These are phyloP conservation scores for Bradypus variegatus DNA, from an alignment of 2,797 vertebrate genomes.

Conservation along the genomic window DNA sequence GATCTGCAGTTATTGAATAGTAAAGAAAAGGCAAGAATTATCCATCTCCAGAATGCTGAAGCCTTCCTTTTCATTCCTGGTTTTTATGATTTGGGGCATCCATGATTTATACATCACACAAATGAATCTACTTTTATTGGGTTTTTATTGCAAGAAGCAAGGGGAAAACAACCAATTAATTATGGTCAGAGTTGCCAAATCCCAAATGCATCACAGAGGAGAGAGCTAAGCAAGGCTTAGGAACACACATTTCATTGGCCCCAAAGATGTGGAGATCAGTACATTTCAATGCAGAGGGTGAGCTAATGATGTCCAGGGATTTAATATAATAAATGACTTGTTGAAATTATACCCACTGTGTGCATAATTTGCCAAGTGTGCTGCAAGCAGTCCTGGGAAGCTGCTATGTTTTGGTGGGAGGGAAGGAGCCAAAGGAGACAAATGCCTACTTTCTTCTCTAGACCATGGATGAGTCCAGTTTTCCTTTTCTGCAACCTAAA, in stretches of 20 bases:
- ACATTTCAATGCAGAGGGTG: neutral
- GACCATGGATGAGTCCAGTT: neutral
- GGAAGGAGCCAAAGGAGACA: neutral
- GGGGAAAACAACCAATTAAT: neutral
- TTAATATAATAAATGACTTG: neutral
- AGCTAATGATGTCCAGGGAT: neutral
- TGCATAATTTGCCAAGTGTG: neutral
- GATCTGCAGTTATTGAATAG: neutral
- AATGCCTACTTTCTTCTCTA: neutral
- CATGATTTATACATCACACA: slow-evolving; percentile 47
- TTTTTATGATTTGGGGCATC: slow-evolving; percentile 23
- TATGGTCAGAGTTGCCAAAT: slow-evolving; percentile 35
- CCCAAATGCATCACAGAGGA: neutral
- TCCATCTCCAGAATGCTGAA: slow-evolving; percentile 1
- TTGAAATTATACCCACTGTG: neutral
- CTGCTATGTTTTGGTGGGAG: neutral
- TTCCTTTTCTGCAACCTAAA: neutral
- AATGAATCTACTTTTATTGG: slow-evolving; percentile 54
- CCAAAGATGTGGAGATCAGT: neutral
- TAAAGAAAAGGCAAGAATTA: slow-evolving; percentile 26
- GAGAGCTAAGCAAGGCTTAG: neutral
- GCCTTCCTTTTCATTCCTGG: slow-evolving; percentile 45
- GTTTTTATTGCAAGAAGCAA: slow-evolving; percentile 51
- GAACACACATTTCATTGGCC: neutral
- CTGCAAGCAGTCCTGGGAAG: neutral